phyloP scores from a whole-genome alignment of 2,113 vertebrate species.

The Orcinus orca region DNA sequence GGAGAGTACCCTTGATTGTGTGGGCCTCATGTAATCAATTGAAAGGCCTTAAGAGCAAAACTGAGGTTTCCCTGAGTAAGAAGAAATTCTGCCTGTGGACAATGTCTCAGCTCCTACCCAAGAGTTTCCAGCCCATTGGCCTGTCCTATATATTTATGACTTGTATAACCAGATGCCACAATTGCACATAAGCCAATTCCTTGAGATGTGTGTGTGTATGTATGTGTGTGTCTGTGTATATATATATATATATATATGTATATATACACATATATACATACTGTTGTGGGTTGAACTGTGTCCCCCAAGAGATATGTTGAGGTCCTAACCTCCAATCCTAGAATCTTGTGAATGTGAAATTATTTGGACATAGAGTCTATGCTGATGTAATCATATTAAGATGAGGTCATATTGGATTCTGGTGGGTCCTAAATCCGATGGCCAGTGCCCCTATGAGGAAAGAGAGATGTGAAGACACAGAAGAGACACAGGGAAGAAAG shows the following conservation, averaged over 20 bases:
- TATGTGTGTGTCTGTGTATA: neutral
- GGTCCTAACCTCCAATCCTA: neutral
- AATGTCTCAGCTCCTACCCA: neutral
- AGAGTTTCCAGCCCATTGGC: neutral
- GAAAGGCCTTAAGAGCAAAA: neutral
- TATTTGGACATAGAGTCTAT: neutral
- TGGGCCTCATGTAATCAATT: neutral
- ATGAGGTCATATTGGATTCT: neutral
- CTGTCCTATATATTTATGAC: neutral
- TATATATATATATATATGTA: neutral
- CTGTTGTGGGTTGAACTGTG: neutral
- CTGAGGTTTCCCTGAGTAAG: neutral
- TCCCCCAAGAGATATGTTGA: neutral
- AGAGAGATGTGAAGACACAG: neutral
- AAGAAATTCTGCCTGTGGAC: neutral
- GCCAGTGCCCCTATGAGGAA: neutral
- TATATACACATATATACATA: neutral
- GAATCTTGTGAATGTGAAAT: neutral
- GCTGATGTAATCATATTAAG: neutral
- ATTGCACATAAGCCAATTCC: neutral
- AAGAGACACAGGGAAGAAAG: neutral
- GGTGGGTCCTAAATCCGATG: neutral
- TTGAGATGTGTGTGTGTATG: neutral
- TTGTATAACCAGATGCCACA: neutral
- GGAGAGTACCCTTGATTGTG: neutral